Evolutionary conservation across 2,888 invertebrate genomes (phyloP).

Genomic region (Torymus tubicola): DNA sequence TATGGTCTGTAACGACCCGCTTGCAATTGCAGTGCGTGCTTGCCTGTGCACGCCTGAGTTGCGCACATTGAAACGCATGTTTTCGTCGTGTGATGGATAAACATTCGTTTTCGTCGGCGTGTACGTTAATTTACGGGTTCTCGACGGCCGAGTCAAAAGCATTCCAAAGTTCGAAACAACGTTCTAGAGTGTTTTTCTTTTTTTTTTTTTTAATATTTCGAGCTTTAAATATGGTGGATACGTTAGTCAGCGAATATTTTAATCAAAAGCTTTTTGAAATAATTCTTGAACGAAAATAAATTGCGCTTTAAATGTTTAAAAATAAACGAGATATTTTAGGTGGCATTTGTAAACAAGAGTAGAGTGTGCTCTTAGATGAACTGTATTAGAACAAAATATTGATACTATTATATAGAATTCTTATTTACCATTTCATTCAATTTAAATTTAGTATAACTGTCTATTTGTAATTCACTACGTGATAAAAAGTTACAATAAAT

Average conservation of each 20-base stretch:
- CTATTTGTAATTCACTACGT: too few relatives aligned
- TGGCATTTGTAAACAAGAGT: too few relatives aligned
- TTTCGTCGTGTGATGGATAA: constrained; percentile 22
- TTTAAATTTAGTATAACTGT: too few relatives aligned
- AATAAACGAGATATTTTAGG: neutral
- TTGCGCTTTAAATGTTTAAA: too few relatives aligned
- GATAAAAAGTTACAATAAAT: too few relatives aligned
- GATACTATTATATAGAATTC: too few relatives aligned
- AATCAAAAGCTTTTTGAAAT: constrained; percentile 22
- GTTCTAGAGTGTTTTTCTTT: neutral
- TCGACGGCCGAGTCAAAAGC: neutral
- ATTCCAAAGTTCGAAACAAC: neutral
- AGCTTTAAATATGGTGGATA: too few relatives aligned
- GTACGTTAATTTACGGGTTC: neutral
- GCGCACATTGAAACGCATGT: neutral
- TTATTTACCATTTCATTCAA: too few relatives aligned
- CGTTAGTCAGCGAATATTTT: neutral
- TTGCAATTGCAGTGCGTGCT: constrained; percentile 25
- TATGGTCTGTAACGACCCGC: constrained; percentile 19
- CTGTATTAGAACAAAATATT: too few relatives aligned
- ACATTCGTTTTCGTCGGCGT: neutral
- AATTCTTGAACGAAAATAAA: too few relatives aligned
- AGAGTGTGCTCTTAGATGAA: too few relatives aligned
- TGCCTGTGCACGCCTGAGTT: too few relatives aligned
- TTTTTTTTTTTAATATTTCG: neutral